Evolutionary conservation across 2,797 vertebrate species (phyloP).

Genomic region (Remorina albescens): DNA sequence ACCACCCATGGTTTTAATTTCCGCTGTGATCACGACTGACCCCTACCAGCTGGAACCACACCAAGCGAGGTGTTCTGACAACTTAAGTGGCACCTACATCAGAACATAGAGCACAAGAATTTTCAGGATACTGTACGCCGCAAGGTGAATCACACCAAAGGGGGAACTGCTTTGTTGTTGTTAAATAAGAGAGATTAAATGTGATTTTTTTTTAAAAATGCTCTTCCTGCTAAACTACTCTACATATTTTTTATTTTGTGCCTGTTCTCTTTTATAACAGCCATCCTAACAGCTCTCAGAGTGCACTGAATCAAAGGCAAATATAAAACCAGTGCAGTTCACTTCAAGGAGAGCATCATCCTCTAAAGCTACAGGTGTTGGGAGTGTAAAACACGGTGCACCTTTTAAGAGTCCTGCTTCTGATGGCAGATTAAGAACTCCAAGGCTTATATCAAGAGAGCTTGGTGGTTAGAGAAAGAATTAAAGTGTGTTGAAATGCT

Average conservation of each 20-base stretch:
- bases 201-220: neutral
- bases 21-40: neutral
- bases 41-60: too few relatives aligned
- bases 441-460: neutral
- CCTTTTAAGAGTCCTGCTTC: conserved; percentile 1
- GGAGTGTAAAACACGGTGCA: neutral
- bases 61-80: neutral
- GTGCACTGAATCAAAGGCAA: neutral
- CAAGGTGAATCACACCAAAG: neutral
- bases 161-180: neutral
- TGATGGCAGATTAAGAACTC: conserved; percentile 8
- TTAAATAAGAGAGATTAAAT: too few relatives aligned
- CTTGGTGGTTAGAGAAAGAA: neutral
- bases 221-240: neutral
- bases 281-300: neutral
- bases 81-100: neutral
- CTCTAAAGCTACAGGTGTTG: neutral
- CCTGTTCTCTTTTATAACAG: neutral
- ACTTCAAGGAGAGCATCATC: neutral
- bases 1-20: neutral
- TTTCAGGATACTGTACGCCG: too few relatives aligned
- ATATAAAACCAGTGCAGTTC: neutral
- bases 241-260: neutral
- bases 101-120: neutral
- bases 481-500: neutral